Evolutionary conservation across 2,113 vertebrate genomes (phyloP), one percentile per base, ranked within the genome.

Genomic region (Phaethon lepturus): DNA sequence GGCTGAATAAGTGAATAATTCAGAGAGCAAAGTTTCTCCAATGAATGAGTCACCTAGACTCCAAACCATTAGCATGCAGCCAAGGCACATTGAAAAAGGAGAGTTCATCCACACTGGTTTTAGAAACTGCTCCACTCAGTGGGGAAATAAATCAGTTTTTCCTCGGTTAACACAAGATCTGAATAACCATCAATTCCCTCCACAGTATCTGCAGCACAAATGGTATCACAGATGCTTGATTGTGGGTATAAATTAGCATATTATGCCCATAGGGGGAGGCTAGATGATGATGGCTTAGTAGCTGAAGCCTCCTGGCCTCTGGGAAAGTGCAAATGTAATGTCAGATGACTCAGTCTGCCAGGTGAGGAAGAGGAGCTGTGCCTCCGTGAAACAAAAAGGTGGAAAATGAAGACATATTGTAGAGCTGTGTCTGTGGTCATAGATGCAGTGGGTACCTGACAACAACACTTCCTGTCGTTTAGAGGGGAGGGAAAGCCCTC

Each of bases 171-270:
- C 58, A 82, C 82, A 91, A 88, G 91, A 91, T 93, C 91, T 73
- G 95, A 94, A 91, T 91, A 95, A 93, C 91, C 86, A 92, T 96
- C 85, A 96, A 76, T 92, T 96, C 88, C 77, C 56, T 80, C 83
- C 91, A 85, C 72, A 82, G 84, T 96, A 82, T 92, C 92, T 96
- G 82, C 92, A 89, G 95, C 92, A 96, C 97, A 97, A 96, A 97
- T 98, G 95, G 92, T 92, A 96, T 96, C 93, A 96, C 93, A 97
- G 96, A 95, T 96, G 96, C 85, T 97, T 96, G 94, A 96, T 98
- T 92, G 94, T 96, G 88, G 89, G 82, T 91, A 96, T 95, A 95
- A 97, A 97, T 98, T 93, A 97, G 91, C 95, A 92, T 96, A 92
- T 88, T 86, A 92, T 94, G 86, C 88, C 95, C 96, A 87, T 20